phyloP scores from a whole-genome alignment of 2,888 invertebrate species.

The Teleiodes luculella region DNA sequence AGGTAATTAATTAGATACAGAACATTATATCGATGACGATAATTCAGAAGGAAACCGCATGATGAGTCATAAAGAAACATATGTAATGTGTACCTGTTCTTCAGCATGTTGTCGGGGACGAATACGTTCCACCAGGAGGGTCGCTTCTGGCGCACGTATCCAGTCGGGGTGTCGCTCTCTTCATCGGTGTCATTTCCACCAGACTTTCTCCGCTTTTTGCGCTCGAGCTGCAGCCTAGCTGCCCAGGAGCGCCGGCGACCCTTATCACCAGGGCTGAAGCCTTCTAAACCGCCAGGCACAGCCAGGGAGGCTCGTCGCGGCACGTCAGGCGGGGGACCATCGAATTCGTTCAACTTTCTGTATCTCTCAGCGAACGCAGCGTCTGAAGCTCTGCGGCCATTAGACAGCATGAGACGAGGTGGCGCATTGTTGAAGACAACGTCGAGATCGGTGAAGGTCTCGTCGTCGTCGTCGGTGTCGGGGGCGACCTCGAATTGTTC shows the following conservation, averaged over 20 bases:
- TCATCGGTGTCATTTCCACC: constrained; percentile 67
- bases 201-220: constrained; percentile 77
- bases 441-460: constrained; percentile 53
- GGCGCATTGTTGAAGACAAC: constrained; percentile 36
- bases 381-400: constrained; percentile 69
- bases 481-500: constrained; percentile 46
- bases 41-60: not conserved
- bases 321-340: constrained; percentile 58
- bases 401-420: constrained; percentile 36
- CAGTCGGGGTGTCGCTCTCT: constrained; percentile 61
- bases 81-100: constrained; percentile 77
- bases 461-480: constrained; percentile 68
- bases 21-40: constrained; percentile 16
- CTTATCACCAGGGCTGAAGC: constrained; percentile 63
- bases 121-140: constrained; percentile 95
- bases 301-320: constrained; percentile 71
- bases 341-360: constrained; percentile 65
- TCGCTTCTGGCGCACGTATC: constrained; percentile 82
- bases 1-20: constrained; percentile 19
- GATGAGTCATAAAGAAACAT: not conserved
- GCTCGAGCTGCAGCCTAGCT: constrained; percentile 71
- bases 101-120: constrained; percentile 85
- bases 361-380: constrained; percentile 69
- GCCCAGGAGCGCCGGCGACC: constrained; percentile 83
- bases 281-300: constrained; percentile 55